Conservation (phyloP, 2,797 vertebrate species). For the Arnoldichthys spilopterus region DNA sequence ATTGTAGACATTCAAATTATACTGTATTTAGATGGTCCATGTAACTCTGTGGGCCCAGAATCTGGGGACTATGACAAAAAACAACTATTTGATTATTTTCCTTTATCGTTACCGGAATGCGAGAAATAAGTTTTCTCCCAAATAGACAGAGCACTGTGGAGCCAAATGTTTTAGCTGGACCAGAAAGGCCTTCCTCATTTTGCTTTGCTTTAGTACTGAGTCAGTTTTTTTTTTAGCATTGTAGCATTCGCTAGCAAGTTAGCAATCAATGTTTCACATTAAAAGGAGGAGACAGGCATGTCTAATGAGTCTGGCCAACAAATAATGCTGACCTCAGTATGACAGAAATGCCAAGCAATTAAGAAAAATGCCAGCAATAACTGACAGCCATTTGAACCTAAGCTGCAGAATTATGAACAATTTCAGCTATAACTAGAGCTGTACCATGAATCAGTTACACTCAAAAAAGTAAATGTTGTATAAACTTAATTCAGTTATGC, state of each 20-base stretch:
- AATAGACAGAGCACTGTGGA: neutral
- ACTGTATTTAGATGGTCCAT: too few species aligned
- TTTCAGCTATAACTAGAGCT: constrained; percentile 1
- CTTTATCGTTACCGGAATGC: too few species aligned
- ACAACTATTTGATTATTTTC: too few species aligned
- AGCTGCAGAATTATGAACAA: constrained; percentile 14
- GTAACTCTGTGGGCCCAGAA: too few species aligned
- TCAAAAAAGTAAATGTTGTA: too few species aligned
- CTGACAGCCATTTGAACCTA: constrained; percentile 7
- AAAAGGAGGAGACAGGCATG: neutral
- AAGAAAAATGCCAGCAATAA: constrained; percentile 25
- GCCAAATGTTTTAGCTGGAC: neutral
- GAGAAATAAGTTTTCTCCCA: too few species aligned
- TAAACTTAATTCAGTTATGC: too few species aligned
- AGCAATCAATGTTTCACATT: neutral
- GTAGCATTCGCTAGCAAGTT: constrained; percentile 4
- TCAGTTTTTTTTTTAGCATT: neutral
- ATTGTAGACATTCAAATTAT: too few species aligned
- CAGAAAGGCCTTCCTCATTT: neutral
- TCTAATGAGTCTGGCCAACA: constrained; percentile 1
- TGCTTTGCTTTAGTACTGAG: neutral
- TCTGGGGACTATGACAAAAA: too few species aligned
- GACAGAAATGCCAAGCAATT: constrained; percentile 16
- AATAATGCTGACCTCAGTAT: constrained; percentile 36
- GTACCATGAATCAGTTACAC: neutral